phyloP scores from a whole-genome alignment of 2,113 vertebrate species.

The Onychostruthus taczanowskii region DNA sequence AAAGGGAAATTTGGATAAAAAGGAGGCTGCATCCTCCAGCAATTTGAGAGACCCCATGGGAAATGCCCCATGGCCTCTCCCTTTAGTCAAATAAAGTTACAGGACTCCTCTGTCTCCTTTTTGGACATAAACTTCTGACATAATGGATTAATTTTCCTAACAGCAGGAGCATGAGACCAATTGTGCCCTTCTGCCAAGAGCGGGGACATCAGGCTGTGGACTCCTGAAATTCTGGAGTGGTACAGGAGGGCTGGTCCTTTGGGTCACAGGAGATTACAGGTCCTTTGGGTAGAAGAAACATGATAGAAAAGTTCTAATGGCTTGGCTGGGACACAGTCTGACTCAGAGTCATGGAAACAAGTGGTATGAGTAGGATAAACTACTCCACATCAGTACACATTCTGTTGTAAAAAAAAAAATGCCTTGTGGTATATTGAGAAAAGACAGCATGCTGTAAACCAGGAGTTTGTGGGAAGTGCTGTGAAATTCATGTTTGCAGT shows the following conservation, averaged over 20 bases:
- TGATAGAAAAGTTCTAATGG: neutral
- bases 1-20: neutral
- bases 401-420: neutral
- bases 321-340: neutral
- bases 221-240: neutral
- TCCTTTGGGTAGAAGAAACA: neutral
- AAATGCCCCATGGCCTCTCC: neutral
- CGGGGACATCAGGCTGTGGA: fast-evolving
- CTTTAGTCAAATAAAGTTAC: neutral
- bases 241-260: neutral
- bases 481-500: neutral
- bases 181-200: neutral
- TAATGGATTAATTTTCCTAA: neutral
- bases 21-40: neutral
- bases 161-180: neutral
- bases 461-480: neutral
- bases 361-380: neutral
- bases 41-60: neutral
- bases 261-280: too few species aligned
- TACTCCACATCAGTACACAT: neutral
- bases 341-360: neutral
- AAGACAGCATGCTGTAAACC: neutral
- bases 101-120: neutral
- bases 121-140: neutral
- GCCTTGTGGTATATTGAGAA: neutral